These are phyloP conservation scores for Atopsyche davidsoni DNA, from an alignment of 1,140 invertebrate genomes.

Conservation along the genomic window DNA sequence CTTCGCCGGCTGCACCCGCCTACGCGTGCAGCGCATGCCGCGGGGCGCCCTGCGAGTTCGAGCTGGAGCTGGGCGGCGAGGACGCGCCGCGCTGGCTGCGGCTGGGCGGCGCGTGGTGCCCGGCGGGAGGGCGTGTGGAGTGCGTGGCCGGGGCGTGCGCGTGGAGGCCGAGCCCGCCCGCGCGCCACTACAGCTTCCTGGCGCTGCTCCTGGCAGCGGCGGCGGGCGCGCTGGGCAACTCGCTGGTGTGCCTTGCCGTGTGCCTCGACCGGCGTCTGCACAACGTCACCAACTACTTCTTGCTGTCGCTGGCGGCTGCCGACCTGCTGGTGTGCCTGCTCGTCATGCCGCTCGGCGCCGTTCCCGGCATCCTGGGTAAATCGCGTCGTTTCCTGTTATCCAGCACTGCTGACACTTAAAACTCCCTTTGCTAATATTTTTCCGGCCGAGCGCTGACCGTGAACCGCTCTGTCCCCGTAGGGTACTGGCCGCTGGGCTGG, in stretches of 20 bases:
- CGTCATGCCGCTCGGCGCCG: constrained; percentile 85
- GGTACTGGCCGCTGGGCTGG: constrained; percentile 84
- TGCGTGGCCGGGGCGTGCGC: constrained; percentile 24
- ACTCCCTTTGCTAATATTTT: too few relatives aligned
- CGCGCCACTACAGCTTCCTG: constrained; percentile 63
- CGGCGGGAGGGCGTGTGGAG: constrained; percentile 33
- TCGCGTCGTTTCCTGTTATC: too few relatives aligned
- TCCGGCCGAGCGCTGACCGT: too few relatives aligned
- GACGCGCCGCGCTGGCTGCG: constrained; percentile 25
- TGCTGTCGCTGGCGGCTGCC: constrained; percentile 86
- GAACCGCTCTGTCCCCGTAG: too few relatives aligned
- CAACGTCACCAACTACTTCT: constrained; percentile 92
- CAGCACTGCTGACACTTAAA: too few relatives aligned
- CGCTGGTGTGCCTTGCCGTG: constrained; percentile 85
- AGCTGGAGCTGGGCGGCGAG: constrained; percentile 1
- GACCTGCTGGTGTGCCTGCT: constrained; percentile 87
- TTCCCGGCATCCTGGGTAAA: constrained; percentile 80
- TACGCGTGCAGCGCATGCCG: too few relatives aligned
- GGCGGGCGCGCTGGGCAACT: constrained; percentile 84
- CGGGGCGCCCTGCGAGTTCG: too few relatives aligned
- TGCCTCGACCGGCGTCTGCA: constrained; percentile 77
- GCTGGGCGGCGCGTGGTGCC: constrained; percentile 39
- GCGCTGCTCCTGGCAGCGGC: constrained; percentile 76
- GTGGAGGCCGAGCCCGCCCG: constrained; percentile 24
- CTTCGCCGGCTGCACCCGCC: too few relatives aligned